Evolutionary conservation across 2,888 invertebrate species (phyloP), one percentile per base, ranked within the genome.

Genomic region (Timema cristinae): DNA sequence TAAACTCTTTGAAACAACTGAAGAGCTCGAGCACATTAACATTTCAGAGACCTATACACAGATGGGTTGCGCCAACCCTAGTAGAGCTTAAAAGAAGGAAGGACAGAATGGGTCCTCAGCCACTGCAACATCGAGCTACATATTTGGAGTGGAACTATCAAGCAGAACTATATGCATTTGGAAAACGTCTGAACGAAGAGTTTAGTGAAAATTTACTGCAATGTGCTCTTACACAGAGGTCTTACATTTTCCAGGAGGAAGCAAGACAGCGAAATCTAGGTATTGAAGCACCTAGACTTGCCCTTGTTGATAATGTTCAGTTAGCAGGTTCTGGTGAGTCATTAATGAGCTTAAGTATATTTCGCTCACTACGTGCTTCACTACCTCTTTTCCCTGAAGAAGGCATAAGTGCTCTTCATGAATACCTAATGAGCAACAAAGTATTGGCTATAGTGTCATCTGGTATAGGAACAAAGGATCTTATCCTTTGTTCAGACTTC

Each of bases 121-220:
- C 81, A 7, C 79, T 80, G 48, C 79, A 80, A 49, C 84, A 83
- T 1, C 83, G 94, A 75, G 90, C 88, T 49, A 85, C 86, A 9
- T 92, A 85, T 79, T 13, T 75, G 48, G 79, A 79, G 67, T 79
- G 97, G 97, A 97, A 95, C 80, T 89, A 93, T 77, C 89, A 91
- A 77, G 88, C 94, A 0, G 97, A 97, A 83, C 75, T 97, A 5
- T 96, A 86, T 83, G 93, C 97, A 0, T 97, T 97, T 84, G 91
- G 91, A 10, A 90, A 91, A 79, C 86, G 98, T 49, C 83, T 97
- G 15, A 88, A 90, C 48, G 98, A 98, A 84, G 87, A 92, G 6
- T 94, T 98, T 79, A 85, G 93, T 73, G 82, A 86, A 0, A 84
- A 87, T 32, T 81, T 91, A 15, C 82, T 98, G 50, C 86, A 90